Evolutionary conservation across 2,888 invertebrate genomes (phyloP), one percentile per base, ranked within the genome.

Genomic region (Heliconius ismenius): DNA sequence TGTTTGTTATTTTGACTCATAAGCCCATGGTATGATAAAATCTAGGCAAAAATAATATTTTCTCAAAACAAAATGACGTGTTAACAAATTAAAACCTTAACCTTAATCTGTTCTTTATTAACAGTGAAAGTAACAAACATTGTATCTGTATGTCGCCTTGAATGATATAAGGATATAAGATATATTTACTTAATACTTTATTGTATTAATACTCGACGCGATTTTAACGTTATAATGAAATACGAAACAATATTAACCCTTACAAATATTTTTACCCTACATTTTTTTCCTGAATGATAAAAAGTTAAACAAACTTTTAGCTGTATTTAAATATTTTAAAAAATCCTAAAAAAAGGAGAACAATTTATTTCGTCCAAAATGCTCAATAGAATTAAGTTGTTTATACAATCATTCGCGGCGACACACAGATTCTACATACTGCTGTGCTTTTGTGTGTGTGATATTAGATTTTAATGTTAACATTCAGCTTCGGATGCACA

Each of bases 391-490:
- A n/a, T 18, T 74, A 54, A 54, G 74, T 49, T 63, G 28, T n/a
- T 9, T 13, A 10, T n/a, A 21, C 39, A 39, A 54, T 36, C 63
- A 63, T 76, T 76, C 76, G 73, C 74, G 74, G 67, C 63, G 74
- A 75, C 73, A 54, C 49, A 54, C 58, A 28, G 68, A 76, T 68
- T 72, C 68, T 62, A 76, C 74, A 76, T 72, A 69, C 64, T 73
- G 63, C 75, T 85, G 87, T 88, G 89, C 90, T 90, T 89, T 89
- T 89, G 87, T 89, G 88, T 80, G 78, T 79, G 89, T 90, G 90
- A 90, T 90, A 90, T 90, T 90, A 90, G 89, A 86, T 85, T 76
- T 80, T 83, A 83, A 81, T 80, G 73, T 82, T 10, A 58, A 74
- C 74, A 70, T 80, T 79, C 79, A 78, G 72, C 82, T 77, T 81